phyloP scores from a whole-genome alignment of 2,113 vertebrate species.

The Poeciliopsis turrubarensis region DNA sequence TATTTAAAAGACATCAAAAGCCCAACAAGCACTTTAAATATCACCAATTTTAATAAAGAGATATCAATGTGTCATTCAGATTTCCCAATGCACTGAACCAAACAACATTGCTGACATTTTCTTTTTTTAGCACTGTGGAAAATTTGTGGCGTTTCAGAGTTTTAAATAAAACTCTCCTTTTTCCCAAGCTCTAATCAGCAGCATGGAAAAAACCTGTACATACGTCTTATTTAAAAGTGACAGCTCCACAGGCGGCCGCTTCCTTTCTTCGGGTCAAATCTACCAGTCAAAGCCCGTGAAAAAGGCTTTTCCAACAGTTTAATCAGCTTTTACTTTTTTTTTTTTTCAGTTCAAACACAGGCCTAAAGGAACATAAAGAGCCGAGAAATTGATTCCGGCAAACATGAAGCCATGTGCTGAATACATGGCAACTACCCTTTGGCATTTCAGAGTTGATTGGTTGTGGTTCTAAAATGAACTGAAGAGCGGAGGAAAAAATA shows the following conservation, averaged over 20 bases:
- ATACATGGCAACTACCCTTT: conserved; percentile 30
- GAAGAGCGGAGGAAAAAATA: background rate
- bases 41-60: background rate
- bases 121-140: background rate
- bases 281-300: background rate
- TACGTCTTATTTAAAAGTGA: conserved; percentile 14
- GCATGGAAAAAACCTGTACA: background rate
- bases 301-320: conserved; percentile 5
- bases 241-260: background rate
- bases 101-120: background rate
- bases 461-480: conserved; percentile 21
- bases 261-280: background rate
- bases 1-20: background rate
- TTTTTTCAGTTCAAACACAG: conserved; percentile 14
- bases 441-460: conserved; percentile 26
- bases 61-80: conserved; percentile 5
- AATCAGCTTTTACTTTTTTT: conserved; percentile 16
- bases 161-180: conserved; percentile 3
- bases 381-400: conserved; percentile 25
- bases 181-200: background rate
- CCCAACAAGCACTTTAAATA: no score
- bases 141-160: background rate
- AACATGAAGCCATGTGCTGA: conserved; percentile 14
- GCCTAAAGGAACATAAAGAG: conserved; percentile 12
- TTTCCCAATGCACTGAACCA: conserved; percentile 1